These are phyloP conservation scores for Tenualosa thibaudeaui DNA, from an alignment of 2,797 vertebrate species.

Conservation along the genomic window DNA sequence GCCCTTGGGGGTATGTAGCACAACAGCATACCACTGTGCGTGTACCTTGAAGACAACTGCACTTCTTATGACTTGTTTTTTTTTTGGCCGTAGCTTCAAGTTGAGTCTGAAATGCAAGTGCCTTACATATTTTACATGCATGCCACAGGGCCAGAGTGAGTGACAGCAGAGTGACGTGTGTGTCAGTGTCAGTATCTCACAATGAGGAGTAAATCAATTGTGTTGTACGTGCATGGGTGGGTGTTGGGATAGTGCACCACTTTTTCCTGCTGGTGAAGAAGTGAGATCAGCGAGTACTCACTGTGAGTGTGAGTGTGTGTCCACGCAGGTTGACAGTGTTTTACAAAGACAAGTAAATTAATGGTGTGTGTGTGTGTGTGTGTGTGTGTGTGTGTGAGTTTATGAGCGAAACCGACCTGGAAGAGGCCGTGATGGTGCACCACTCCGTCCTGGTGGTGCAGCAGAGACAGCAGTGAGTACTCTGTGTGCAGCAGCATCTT, in stretches of 20 bases:
- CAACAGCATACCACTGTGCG: not conserved
- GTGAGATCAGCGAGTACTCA: no score
- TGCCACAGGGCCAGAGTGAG: no score
- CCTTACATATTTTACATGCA: not conserved
- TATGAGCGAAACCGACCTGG: slow-evolving; percentile 78
- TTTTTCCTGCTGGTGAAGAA: no score
- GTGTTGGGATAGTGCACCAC: no score
- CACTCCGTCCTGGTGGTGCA: slow-evolving; percentile 96
- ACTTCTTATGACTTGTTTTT: not conserved
- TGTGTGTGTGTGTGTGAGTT: not conserved
- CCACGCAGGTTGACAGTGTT: not conserved
- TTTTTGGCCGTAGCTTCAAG: not conserved
- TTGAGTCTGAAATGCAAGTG: not conserved
- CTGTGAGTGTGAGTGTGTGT: not conserved
- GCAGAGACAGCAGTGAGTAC: slow-evolving; percentile 95
- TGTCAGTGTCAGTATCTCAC: no score
- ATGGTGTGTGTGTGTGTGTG: not conserved
- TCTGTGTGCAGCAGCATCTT: slow-evolving; percentile 99
- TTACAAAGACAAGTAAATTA: not conserved
- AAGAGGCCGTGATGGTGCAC: slow-evolving; percentile 98
- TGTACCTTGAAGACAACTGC: not conserved
- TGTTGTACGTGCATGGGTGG: no score
- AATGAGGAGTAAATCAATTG: no score
- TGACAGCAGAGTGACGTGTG: no score
- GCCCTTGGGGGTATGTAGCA: not conserved